Evolutionary conservation across 2,888 invertebrate species (phyloP).

Genomic region (Noctuana brunneofusca): DNA sequence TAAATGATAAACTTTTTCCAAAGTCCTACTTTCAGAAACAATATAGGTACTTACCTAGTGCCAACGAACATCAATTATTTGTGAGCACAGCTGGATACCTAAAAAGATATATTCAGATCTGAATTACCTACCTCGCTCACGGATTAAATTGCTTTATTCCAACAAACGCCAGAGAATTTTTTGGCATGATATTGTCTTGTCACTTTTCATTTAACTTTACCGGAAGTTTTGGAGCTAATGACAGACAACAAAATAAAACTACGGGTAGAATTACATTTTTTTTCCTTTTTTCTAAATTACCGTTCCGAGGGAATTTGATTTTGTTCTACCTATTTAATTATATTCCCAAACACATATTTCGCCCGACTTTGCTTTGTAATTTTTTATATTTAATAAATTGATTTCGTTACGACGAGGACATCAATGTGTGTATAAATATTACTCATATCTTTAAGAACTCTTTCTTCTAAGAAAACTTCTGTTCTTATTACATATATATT

Average conservation of each 20-base stretch:
- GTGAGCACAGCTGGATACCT: not conserved
- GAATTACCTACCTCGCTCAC: not conserved
- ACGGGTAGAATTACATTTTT: not conserved
- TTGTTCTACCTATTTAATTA: too few species aligned
- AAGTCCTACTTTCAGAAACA: not conserved
- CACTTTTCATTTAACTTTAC: slow-evolving; percentile 12
- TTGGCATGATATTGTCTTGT: not conserved
- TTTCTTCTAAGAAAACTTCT: too few species aligned
- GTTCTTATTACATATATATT: too few species aligned
- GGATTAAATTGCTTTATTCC: not conserved
- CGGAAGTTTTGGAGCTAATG: slow-evolving; percentile 15
- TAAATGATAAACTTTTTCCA: not conserved
- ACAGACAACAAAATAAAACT: slow-evolving; percentile 9
- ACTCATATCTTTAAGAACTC: too few species aligned
- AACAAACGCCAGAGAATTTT: slow-evolving; percentile 4
- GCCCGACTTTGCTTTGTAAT: too few species aligned
- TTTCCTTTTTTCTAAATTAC: too few species aligned
- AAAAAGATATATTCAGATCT: not conserved
- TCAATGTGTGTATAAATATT: too few species aligned
- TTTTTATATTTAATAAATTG: too few species aligned
- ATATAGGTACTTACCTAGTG: too few species aligned
- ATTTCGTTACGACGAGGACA: too few species aligned
- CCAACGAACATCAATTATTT: not conserved
- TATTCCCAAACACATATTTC: too few species aligned
- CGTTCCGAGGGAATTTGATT: too few species aligned